Evolutionary conservation across 2,888 invertebrate genomes (phyloP), one percentile per base, ranked within the genome.

Genomic region (Chorisops tibialis): DNA sequence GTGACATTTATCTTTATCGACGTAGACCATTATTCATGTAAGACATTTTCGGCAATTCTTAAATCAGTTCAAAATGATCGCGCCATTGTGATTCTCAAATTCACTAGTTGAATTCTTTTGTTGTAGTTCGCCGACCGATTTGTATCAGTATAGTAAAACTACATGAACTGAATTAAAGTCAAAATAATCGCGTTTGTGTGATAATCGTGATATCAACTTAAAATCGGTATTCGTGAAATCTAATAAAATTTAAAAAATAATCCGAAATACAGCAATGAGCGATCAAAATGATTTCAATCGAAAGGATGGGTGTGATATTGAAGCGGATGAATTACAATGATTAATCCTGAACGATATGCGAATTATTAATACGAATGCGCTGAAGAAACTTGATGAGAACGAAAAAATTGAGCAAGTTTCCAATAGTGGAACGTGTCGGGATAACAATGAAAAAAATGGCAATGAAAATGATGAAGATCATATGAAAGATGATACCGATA

Each of bases 401-500:
- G 30, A 41, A 7, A 65, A 62, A 41, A 56, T 56, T 22, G 67
- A 66, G 21, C 70, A 73, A 59, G 68, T 72, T 1, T 18, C 64
- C 35, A 67, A 67, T 60, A 65, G 60, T n/a, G 67, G 66, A 48
- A 62, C 21, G 14, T 5, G 16, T 14, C 56, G n/a, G 18, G 63
- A 16, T 60, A 43, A 22, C 2, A 18, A 22, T 22, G 35, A 21
- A 30, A 45, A 48, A 24, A 12, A 51, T 50, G 69, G 68, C 5
- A 11, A 48, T 54, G 50, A 50, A 18, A n/a, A n/a, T n/a, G n/a
- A n/a, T n/a, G 64, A 67, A 30, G 65, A 64, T 41, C 38, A 59
- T 22, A 72, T 72, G 64, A 75, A 75, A n/a, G 71, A 72, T 61
- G 77, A 78, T 35, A 75, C 78, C 5, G 81, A 83, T 65, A 80